These are phyloP conservation scores for Amblyjoppa fuscipennis DNA, from an alignment of 2,888 invertebrate species.

Conservation along the genomic window DNA sequence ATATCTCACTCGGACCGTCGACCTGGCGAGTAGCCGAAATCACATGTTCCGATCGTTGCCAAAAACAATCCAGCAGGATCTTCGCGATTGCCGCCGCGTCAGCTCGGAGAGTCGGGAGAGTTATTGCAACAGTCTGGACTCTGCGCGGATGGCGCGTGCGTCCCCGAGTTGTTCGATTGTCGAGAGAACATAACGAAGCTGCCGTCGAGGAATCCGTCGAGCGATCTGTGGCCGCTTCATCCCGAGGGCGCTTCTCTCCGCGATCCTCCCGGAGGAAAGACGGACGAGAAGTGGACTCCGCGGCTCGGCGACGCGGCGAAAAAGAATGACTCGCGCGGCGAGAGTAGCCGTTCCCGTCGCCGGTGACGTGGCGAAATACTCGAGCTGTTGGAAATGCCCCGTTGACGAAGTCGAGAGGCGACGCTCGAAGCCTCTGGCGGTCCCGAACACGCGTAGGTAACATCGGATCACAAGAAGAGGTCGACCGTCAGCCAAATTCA, in stretches of 20 bases:
- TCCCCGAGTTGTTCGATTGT: constrained; percentile 5
- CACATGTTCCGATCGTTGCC: constrained; percentile 38
- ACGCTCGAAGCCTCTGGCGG: constrained; percentile 48
- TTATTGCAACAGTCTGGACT: constrained; percentile 24
- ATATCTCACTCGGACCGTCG: constrained; percentile 27
- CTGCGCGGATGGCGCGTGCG: not conserved
- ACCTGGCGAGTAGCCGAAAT: constrained; percentile 45
- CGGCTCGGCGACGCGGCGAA: constrained; percentile 11
- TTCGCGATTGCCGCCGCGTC: not conserved
- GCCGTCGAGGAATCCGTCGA: not conserved
- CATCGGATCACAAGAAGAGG: constrained; percentile 53
- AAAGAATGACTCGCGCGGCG: constrained; percentile 57
- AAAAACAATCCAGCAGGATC: constrained; percentile 2
- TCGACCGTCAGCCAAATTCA: constrained; percentile 63
- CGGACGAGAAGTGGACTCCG: not conserved
- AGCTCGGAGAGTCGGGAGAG: constrained; percentile 25
- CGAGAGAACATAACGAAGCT: not conserved
- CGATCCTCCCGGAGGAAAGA: not conserved
- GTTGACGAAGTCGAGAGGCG: constrained; percentile 57
- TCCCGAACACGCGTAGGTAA: constrained; percentile 31
- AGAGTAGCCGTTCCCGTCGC: constrained; percentile 23
- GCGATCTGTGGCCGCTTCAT: not conserved
- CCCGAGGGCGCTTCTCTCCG: not conserved
- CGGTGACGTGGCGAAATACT: constrained; percentile 62
- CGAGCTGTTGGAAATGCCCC: constrained; percentile 43